These are phyloP conservation scores for Tridacna crocea DNA, from an alignment of 2,888 invertebrate species.

Conservation along the genomic window DNA sequence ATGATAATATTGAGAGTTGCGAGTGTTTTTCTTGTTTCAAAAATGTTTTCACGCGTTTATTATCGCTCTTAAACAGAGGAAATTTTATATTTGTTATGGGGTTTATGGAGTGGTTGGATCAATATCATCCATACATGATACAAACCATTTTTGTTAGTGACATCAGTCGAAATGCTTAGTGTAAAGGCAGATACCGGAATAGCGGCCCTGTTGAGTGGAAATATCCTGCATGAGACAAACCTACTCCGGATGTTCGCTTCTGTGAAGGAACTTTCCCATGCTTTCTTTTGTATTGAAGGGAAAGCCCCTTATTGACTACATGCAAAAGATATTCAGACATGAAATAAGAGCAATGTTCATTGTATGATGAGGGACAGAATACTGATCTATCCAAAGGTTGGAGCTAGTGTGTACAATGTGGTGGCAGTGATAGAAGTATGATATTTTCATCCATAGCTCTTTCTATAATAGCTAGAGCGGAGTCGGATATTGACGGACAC, in stretches of 20 bases:
- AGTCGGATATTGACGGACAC: no score
- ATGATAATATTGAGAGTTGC: no score
- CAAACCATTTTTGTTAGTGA: no score
- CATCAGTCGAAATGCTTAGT: no score
- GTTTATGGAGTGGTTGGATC: no score
- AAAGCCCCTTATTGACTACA: conserved; percentile 45
- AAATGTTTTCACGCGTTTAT: no score
- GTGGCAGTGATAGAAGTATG: conserved; percentile 9
- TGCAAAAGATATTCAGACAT: conserved; percentile 32
- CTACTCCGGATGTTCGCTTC: conserved; percentile 37
- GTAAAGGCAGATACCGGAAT: no score
- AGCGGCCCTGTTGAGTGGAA: no score
- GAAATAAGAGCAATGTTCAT: neutral
- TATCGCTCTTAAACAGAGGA: no score
- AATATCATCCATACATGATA: no score
- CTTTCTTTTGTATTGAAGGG: conserved; percentile 42
- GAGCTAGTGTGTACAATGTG: neutral
- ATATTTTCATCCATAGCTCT: conserved; percentile 5
- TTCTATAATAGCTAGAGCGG: conserved; percentile 9
- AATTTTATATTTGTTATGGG: no score
- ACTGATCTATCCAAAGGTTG: conserved; percentile 13
- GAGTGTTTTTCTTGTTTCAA: no score
- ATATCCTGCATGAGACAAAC: conserved; percentile 54
- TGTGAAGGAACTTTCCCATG: conserved; percentile 47
- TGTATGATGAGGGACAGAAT: neutral